Conservation (phyloP, 2,113 vertebrate genomes). For the Toxotes chatareus region DNA sequence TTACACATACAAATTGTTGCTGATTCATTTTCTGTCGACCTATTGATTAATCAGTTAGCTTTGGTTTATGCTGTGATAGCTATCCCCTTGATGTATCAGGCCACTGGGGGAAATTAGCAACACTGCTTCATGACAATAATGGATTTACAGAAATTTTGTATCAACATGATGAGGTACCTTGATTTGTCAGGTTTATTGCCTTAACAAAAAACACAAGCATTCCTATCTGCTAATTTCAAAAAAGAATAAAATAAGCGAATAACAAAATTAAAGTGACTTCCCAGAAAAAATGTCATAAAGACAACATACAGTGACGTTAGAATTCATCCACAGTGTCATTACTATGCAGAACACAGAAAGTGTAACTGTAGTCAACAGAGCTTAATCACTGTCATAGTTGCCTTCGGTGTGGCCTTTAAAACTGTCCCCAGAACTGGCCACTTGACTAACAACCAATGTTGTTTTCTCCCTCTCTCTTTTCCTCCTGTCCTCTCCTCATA, state of each 20-base stretch:
- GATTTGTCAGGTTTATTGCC: neutral
- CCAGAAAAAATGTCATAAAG: neutral
- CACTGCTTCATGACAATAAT: too few relatives aligned
- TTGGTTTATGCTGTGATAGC: neutral
- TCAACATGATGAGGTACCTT: neutral
- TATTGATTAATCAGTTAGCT: neutral
- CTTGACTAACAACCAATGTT: conserved; percentile 52
- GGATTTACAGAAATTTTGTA: neutral
- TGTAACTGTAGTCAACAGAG: neutral
- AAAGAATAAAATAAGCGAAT: neutral
- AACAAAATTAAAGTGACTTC: neutral
- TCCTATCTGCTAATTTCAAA: neutral
- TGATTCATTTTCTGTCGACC: neutral
- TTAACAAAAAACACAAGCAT: neutral
- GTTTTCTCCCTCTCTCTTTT: conserved; percentile 56
- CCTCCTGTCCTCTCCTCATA: conserved; percentile 86
- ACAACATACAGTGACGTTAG: neutral
- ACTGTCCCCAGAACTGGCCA: neutral
- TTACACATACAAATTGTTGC: neutral
- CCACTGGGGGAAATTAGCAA: neutral
- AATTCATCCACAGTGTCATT: neutral
- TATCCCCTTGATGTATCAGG: neutral
- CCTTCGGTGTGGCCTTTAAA: neutral
- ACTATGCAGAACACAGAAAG: neutral
- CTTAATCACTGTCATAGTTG: neutral